phyloP scores from a whole-genome alignment of 2,113 vertebrate species.

The Grammomys surdaster region DNA sequence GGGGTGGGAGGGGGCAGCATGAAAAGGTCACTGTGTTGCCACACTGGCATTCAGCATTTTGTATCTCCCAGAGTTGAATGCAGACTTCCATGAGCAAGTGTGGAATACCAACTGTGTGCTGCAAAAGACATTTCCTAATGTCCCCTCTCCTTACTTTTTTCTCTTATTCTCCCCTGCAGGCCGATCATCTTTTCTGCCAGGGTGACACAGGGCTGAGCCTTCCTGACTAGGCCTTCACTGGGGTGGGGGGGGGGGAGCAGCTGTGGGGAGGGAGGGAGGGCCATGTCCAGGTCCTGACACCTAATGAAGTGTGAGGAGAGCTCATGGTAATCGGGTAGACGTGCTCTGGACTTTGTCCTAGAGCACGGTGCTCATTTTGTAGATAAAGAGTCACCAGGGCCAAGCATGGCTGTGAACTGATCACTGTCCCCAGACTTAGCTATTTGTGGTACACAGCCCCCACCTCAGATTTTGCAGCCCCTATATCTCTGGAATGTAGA shows the following conservation, averaged over 20 bases:
- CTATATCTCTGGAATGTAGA: constrained; percentile 72
- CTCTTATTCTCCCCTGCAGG: background rate
- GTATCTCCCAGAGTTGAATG: background rate
- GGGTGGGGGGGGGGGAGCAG: background rate
- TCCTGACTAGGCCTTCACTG: background rate
- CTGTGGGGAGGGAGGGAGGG: background rate
- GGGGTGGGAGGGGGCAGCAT: background rate
- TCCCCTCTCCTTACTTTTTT: background rate
- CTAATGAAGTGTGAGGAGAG: background rate
- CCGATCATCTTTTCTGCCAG: background rate
- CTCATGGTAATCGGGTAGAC: background rate
- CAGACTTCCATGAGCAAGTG: rapidly evolving
- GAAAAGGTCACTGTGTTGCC: background rate
- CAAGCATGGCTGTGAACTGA: background rate
- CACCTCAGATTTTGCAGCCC: background rate
- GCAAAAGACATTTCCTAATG: background rate
- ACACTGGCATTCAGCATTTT: rapidly evolving
- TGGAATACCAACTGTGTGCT: background rate
- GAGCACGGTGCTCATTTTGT: background rate
- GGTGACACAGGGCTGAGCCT: background rate
- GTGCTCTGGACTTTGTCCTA: background rate
- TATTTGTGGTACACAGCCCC: background rate
- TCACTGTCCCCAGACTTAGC: background rate
- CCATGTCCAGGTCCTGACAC: no score
- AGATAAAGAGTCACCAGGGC: constrained; percentile 19